phyloP scores from a whole-genome alignment of 2,797 vertebrate genomes.

The Peromyscus nudipes region DNA sequence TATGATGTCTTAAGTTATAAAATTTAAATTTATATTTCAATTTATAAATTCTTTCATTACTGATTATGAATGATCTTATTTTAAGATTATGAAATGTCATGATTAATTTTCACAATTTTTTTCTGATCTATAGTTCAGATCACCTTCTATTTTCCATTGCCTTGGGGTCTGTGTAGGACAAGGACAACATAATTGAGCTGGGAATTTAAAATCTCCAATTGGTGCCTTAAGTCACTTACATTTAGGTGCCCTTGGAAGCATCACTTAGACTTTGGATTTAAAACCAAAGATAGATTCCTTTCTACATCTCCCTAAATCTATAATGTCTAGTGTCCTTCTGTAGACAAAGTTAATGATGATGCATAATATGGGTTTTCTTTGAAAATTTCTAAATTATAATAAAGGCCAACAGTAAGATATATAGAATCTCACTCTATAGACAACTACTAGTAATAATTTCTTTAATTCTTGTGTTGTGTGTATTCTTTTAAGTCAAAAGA shows the following conservation, averaged over 20 bases:
- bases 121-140: background rate
- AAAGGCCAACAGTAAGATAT: background rate
- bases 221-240: background rate
- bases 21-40: slow-evolving; percentile 19
- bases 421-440: background rate
- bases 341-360: background rate
- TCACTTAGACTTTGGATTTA: background rate
- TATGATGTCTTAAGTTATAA: background rate
- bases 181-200: background rate
- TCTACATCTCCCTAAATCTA: background rate
- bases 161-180: background rate
- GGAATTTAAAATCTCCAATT: background rate
- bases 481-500: background rate
- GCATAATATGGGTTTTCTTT: background rate
- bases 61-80: background rate
- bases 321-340: background rate
- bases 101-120: background rate
- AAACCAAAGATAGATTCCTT: background rate
- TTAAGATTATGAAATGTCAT: background rate
- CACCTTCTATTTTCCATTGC: background rate
- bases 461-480: background rate
- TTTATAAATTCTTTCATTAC: background rate
- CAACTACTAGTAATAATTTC: background rate
- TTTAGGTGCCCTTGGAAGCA: background rate
- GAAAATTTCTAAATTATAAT: background rate